Percentiles rank a stretch among this genome's conserved stretches.
Evolutionary conservation across 1,140 invertebrate species (phyloP).

Genomic region (Acyrthosiphon pisum): DNA sequence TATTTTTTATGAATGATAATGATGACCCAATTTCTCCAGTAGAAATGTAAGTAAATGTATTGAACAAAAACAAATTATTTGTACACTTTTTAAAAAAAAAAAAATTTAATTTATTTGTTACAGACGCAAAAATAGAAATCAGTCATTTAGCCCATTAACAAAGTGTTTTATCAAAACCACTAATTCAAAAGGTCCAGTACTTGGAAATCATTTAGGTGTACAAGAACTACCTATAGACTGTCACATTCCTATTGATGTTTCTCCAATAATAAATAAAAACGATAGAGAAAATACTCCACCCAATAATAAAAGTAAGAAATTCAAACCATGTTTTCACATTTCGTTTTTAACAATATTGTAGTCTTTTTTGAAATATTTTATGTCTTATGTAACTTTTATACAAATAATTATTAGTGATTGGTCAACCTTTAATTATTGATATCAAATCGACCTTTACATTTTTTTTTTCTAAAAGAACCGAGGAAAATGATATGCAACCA

Average conservation of each 20-base stretch:
- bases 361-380: background rate
- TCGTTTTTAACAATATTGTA: background rate
- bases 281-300: constrained; percentile 41
- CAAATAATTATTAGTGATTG: too few species aligned
- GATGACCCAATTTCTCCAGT: constrained; percentile 56
- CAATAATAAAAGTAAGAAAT: constrained; percentile 27
- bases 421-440: too few species aligned
- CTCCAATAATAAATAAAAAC: constrained; percentile 27
- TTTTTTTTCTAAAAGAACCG: too few species aligned
- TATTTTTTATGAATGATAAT: constrained; percentile 50
- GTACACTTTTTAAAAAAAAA: too few species aligned
- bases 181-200: constrained; percentile 39
- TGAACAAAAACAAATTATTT: background rate
- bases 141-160: background rate
- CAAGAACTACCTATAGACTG: constrained; percentile 44
- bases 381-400: background rate
- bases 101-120: background rate
- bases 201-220: constrained; percentile 44
- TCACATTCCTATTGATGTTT: constrained; percentile 42
- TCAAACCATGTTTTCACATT: background rate
- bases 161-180: background rate
- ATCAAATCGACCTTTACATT: too few species aligned
- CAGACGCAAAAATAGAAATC: constrained; percentile 15
- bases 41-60: constrained; percentile 29
- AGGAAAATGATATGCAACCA: too few species aligned